Evolutionary conservation across 2,113 vertebrate genomes (phyloP).

Genomic region (Corythornis vintsioides): DNA sequence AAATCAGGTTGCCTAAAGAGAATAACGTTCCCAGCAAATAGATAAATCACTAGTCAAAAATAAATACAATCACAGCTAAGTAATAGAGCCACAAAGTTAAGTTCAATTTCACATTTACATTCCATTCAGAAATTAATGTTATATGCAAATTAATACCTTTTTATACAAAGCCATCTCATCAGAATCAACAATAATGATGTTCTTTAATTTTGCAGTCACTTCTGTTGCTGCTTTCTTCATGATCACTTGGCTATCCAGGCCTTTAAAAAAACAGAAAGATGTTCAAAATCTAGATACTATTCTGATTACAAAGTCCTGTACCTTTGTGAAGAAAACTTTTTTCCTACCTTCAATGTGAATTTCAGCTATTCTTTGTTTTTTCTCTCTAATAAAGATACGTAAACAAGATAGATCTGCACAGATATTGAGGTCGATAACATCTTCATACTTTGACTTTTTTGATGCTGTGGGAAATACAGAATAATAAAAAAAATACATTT

Average conservation of each 20-base stretch:
- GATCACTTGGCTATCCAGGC: slow-evolving; percentile 89
- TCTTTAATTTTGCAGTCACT: slow-evolving; percentile 89
- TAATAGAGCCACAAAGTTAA: not conserved
- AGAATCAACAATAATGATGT: slow-evolving; percentile 91
- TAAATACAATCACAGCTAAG: not conserved
- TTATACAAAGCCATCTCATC: slow-evolving; percentile 89
- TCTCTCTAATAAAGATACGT: slow-evolving; percentile 90
- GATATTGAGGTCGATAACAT: slow-evolving; percentile 87
- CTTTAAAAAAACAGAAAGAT: slow-evolving; percentile 63
- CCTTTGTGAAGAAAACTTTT: not conserved
- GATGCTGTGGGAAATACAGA: slow-evolving; percentile 72
- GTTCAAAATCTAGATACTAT: not conserved
- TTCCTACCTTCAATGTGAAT: slow-evolving; percentile 91
- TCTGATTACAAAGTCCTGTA: not conserved
- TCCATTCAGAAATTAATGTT: not conserved
- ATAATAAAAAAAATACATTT: not conserved
- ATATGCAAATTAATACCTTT: slow-evolving; percentile 80
- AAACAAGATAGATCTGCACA: slow-evolving; percentile 90
- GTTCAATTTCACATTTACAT: not conserved
- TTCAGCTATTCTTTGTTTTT: slow-evolving; percentile 89
- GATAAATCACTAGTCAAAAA: not conserved
- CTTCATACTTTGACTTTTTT: slow-evolving; percentile 84
- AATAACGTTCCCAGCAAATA: not conserved
- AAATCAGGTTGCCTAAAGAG: not conserved
- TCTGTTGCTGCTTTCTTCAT: slow-evolving; percentile 87